Percentiles rank a stretch among this genome's conserved stretches.
These are phyloP conservation scores for Anagrus nilaparvatae DNA, from an alignment of 1,140 invertebrate species.

Conservation along the genomic window DNA sequence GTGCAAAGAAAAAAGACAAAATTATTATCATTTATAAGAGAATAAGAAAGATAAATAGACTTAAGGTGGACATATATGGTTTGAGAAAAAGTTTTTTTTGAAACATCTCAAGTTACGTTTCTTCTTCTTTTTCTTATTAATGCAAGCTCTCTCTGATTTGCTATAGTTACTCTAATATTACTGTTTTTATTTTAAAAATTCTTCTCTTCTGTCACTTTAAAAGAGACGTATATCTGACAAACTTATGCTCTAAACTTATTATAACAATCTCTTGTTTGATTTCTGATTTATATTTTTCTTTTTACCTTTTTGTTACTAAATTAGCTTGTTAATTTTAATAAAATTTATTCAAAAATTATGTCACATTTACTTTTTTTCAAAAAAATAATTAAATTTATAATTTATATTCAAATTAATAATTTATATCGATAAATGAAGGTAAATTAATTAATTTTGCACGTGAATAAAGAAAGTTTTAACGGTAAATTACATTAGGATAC, in stretches of 20 bases:
- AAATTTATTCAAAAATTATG: too few relatives aligned
- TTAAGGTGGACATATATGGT: constrained; percentile 42
- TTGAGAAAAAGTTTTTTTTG: constrained; percentile 33
- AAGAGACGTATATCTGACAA: not conserved
- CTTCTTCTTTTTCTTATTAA: constrained; percentile 6
- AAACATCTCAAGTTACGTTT: constrained; percentile 40
- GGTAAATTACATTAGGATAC: not conserved
- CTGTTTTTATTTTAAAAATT: not conserved
- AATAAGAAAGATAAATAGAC: constrained; percentile 26
- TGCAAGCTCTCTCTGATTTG: constrained; percentile 8
- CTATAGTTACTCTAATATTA: constrained; percentile 3
- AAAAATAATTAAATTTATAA: not conserved
- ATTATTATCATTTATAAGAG: too few relatives aligned
- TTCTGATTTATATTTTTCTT: constrained; percentile 3
- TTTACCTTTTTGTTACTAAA: not conserved
- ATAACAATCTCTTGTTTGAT: not conserved
- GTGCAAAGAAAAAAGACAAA: too few relatives aligned
- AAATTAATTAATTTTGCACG: not conserved
- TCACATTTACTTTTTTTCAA: not conserved
- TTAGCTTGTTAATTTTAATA: too few relatives aligned
- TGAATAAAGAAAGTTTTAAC: not conserved
- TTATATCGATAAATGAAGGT: not conserved
- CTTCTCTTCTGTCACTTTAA: not conserved
- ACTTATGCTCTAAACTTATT: not conserved
- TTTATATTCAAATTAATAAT: constrained; percentile 3